A percentile compares a stretch with the other conserved stretches of the same genome.
Conservation (phyloP, 2,797 vertebrate species). For the Rallus crepitans region DNA sequence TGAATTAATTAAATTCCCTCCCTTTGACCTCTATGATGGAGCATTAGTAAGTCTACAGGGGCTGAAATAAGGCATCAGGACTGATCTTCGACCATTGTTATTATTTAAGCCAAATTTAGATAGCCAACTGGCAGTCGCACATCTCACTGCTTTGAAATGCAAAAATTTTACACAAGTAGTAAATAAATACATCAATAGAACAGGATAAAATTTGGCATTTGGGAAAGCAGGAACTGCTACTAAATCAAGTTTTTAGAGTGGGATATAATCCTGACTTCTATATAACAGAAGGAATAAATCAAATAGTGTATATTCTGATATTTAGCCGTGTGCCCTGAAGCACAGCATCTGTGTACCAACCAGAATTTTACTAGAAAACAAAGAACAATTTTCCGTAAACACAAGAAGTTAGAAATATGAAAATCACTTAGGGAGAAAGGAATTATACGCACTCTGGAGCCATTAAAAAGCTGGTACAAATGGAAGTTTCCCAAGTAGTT, state of each 20-base stretch:
- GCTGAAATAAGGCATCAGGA: not conserved
- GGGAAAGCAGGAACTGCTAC: not conserved
- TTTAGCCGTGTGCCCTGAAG: constrained; percentile 10
- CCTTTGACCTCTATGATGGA: not conserved
- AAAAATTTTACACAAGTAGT: not conserved
- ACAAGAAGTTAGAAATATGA: constrained; percentile 27
- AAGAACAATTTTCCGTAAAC: constrained; percentile 46
- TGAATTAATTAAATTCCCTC: not conserved
- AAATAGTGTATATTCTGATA: not conserved
- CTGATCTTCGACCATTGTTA: not conserved
- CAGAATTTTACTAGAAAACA: constrained; percentile 44
- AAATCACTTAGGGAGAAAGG: constrained; percentile 30
- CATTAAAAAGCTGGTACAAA: constrained; percentile 25
- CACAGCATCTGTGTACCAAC: not conserved
- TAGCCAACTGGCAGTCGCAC: not conserved
- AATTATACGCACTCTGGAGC: not conserved
- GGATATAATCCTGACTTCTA: not conserved
- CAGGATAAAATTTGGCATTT: not conserved
- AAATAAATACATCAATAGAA: not conserved
- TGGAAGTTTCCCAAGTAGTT: not conserved
- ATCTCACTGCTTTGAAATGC: not conserved
- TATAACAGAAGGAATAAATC: constrained; percentile 30
- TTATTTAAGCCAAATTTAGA: not conserved
- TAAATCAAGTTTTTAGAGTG: constrained; percentile 12
- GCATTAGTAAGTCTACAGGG: not conserved